Evolutionary conservation across 2,797 vertebrate species (phyloP).

Genomic region (Anniella stebbinsi): DNA sequence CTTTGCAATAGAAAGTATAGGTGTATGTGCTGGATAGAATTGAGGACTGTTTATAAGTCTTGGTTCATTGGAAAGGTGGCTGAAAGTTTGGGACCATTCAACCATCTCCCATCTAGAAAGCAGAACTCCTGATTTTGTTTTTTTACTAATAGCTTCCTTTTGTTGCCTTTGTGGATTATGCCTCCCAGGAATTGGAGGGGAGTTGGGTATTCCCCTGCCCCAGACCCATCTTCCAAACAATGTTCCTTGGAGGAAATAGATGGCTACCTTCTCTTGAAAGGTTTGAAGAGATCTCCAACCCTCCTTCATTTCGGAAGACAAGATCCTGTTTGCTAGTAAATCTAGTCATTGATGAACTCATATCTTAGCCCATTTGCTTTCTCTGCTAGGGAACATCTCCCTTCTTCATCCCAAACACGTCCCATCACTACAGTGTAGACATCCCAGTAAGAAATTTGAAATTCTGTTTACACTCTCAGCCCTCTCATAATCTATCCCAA

Average conservation of each 20-base stretch:
- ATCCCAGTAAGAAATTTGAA: not conserved
- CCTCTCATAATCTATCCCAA: not conserved
- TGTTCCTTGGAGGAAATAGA: not conserved
- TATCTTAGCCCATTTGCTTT: not conserved
- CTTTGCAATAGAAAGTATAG: not conserved
- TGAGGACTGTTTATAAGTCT: not conserved
- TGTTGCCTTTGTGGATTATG: constrained; percentile 6
- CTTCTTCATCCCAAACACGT: not conserved
- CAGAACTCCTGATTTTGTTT: not conserved
- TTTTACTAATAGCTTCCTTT: not conserved
- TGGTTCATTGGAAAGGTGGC: not conserved
- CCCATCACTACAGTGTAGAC: not conserved
- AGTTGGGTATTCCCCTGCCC: not conserved
- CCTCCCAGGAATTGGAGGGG: not conserved
- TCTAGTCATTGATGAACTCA: not conserved
- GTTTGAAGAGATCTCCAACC: not conserved
- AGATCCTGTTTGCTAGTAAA: not conserved
- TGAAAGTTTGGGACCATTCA: not conserved
- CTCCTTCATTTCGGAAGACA: constrained; percentile 4
- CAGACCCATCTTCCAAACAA: not conserved
- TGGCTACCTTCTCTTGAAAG: not conserved
- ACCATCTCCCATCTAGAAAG: not conserved
- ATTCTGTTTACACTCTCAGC: not conserved
- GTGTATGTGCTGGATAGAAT: not conserved
- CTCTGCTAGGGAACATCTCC: not conserved